These are phyloP conservation scores for Pseudomyrmex pallidus DNA, from an alignment of 1,140 invertebrate species.

Conservation along the genomic window DNA sequence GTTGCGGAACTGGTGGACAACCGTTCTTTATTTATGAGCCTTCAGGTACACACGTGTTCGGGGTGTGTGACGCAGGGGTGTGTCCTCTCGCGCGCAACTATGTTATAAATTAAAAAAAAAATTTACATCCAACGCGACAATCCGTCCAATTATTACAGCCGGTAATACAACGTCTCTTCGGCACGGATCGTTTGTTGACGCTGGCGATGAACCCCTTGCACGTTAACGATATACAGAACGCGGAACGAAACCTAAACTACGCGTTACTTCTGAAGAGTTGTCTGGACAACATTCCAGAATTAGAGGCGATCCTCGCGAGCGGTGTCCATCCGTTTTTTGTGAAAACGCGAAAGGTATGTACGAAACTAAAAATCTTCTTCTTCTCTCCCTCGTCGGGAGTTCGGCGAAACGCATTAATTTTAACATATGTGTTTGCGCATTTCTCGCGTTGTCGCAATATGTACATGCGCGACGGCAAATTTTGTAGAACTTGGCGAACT, in stretches of 20 bases:
- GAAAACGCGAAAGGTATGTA: conserved; percentile 85
- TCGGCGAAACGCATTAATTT: not conserved
- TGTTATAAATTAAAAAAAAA: not conserved
- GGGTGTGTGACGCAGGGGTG: not conserved
- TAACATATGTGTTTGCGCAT: not conserved
- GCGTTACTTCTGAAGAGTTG: conserved; percentile 92
- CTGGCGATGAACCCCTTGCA: conserved; percentile 87
- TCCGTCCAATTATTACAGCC: conserved; percentile 77
- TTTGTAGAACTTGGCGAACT: conserved; percentile 82
- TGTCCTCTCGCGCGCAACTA: too few relatives aligned
- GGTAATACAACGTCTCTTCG: conserved; percentile 86
- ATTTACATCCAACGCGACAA: not conserved
- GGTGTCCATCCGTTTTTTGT: conserved; percentile 87
- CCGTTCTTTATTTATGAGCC: conserved; percentile 84
- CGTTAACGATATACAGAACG: conserved; percentile 86
- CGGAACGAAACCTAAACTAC: conserved; percentile 92
- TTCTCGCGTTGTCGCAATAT: too few relatives aligned
- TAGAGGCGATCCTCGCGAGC: conserved; percentile 87
- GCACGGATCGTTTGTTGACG: conserved; percentile 88
- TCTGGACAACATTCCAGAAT: conserved; percentile 89
- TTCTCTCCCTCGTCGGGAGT: conserved; percentile 69
- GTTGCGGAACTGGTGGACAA: conserved; percentile 91
- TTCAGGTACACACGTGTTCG: conserved; percentile 70
- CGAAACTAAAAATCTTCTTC: too few relatives aligned
- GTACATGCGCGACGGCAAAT: not conserved